Percentiles rank a stretch among this genome's conserved stretches.
phyloP scores from a whole-genome alignment of 2,888 invertebrate species.

The Drosophila neoperkinsi region DNA sequence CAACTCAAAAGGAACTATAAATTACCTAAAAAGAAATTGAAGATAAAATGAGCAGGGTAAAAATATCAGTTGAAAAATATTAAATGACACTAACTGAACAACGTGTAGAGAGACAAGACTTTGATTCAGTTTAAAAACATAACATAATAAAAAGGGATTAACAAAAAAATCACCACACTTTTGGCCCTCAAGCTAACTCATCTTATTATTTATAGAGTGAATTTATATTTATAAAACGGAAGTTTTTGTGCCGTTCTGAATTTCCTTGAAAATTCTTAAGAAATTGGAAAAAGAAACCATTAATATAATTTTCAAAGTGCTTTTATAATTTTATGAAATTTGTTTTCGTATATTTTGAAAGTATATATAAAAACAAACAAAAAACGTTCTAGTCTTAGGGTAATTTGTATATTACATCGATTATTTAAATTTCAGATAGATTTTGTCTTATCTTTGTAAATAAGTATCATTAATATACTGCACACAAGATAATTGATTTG shows the following conservation, averaged over 20 bases:
- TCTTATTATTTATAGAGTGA: too few relatives aligned
- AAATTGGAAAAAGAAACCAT: too few relatives aligned
- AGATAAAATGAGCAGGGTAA: constrained; percentile 22
- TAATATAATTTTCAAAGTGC: too few relatives aligned
- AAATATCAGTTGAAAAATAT: not conserved
- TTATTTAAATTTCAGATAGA: not conserved
- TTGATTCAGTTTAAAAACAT: not conserved
- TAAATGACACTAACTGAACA: not conserved
- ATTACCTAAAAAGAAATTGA: constrained; percentile 41
- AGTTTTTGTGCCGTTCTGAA: too few relatives aligned
- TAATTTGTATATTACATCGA: not conserved
- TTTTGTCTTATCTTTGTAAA: not conserved
- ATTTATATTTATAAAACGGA: too few relatives aligned
- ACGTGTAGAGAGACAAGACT: not conserved
- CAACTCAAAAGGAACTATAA: constrained; percentile 62
- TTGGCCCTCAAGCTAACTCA: too few relatives aligned
- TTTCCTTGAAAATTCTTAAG: too few relatives aligned
- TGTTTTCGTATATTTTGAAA: not conserved
- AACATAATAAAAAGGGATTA: too few relatives aligned
- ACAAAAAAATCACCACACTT: too few relatives aligned
- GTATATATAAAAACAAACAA: not conserved
- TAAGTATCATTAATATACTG: not conserved
- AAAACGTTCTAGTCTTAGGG: not conserved
- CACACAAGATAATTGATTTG: not conserved
- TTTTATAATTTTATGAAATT: not conserved